phyloP scores from a whole-genome alignment of 2,888 invertebrate species.

The Drosophila picticornis region DNA sequence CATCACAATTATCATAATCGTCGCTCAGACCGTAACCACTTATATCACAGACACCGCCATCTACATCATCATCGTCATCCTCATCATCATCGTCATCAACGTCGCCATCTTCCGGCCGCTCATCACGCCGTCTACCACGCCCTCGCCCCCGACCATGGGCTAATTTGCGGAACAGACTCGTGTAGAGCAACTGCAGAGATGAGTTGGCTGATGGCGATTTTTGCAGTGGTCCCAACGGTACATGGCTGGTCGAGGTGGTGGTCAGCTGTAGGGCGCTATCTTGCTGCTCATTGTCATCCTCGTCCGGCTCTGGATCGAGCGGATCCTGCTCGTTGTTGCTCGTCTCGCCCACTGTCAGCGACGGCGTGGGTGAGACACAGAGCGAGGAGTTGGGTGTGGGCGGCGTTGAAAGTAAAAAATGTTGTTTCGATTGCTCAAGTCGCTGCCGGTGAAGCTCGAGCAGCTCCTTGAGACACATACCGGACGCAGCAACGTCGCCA shows the following conservation, averaged over 20 bases:
- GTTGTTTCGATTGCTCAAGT: constrained; percentile 83
- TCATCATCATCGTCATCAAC: constrained; percentile 58
- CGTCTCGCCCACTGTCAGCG: constrained; percentile 67
- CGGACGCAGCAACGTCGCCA: constrained; percentile 52
- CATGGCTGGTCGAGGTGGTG: constrained; percentile 58
- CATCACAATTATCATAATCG: constrained; percentile 82
- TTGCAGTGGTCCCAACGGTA: constrained; percentile 48
- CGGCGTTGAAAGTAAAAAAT: constrained; percentile 83
- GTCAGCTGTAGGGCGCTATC: constrained; percentile 73
- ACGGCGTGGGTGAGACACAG: constrained; percentile 71
- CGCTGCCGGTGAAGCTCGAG: constrained; percentile 82
- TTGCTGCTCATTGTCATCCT: constrained; percentile 63
- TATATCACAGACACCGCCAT: constrained; percentile 81
- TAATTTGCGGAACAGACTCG: constrained; percentile 79
- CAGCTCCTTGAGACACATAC: constrained; percentile 79
- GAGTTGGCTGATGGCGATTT: constrained; percentile 81
- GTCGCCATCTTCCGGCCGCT: constrained; percentile 62
- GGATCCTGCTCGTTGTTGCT: constrained; percentile 46
- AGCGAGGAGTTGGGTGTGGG: constrained; percentile 78
- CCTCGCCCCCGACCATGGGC: constrained; percentile 63
- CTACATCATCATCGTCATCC: constrained; percentile 63
- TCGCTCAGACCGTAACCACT: constrained; percentile 82
- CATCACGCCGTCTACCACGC: constrained; percentile 53
- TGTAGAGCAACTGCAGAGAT: constrained; percentile 80
- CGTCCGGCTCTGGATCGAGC: constrained; percentile 37